Conservation (phyloP, 2,797 vertebrate genomes). For the Urocyon cinereoargenteus region DNA sequence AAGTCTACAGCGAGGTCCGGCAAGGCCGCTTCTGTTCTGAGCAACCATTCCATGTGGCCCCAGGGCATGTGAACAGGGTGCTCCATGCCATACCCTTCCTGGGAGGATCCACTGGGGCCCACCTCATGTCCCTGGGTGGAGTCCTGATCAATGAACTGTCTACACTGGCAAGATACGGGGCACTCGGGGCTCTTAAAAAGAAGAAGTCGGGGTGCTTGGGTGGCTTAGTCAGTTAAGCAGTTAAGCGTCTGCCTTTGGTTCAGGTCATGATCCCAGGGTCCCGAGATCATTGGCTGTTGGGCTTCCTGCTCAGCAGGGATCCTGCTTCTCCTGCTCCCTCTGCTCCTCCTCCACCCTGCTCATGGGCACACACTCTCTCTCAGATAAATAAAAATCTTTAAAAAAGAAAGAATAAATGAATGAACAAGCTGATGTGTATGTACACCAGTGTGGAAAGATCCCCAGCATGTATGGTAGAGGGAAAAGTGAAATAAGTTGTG, state of each 20-base stretch:
- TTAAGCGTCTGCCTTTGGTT: not conserved
- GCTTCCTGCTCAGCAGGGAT: not conserved
- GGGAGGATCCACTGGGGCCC: not conserved
- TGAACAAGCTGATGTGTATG: not conserved
- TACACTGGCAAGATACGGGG: not conserved
- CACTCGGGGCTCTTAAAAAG: not conserved
- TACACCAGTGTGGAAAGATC: not conserved
- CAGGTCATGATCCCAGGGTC: not conserved
- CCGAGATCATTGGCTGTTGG: not conserved
- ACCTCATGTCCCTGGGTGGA: not conserved
- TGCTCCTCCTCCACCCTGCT: not conserved
- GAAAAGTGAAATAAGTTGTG: not conserved
- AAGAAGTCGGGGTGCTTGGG: not conserved
- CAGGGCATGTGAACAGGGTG: not conserved
- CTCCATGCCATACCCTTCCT: fast-evolving
- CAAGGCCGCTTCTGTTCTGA: not conserved
- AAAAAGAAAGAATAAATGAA: not conserved
- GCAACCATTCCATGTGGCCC: not conserved
- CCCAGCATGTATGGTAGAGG: fast-evolving
- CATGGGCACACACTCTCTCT: not conserved
- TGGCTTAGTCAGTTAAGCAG: not conserved
- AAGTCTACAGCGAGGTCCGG: not conserved
- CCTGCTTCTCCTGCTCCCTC: not conserved
- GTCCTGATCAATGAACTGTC: not conserved
- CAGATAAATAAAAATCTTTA: not conserved